Conservation (phyloP, 2,888 invertebrate genomes). For the Drosophila planitibia region DNA sequence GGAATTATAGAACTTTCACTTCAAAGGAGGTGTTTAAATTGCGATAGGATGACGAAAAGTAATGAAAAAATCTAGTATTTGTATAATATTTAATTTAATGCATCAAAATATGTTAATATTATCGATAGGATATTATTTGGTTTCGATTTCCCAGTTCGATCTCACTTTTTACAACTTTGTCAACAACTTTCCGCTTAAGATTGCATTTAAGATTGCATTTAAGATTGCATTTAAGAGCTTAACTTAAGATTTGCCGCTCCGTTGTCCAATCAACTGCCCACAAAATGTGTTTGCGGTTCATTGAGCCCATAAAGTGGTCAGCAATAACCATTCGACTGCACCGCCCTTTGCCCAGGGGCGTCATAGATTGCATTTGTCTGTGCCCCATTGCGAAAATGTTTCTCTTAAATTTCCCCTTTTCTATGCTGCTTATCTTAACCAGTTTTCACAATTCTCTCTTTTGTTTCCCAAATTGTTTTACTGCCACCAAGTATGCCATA, state of each 20-base stretch:
- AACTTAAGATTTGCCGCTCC: slow-evolving; percentile 1
- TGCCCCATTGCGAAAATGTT: slow-evolving; percentile 40
- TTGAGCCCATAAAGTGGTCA: slow-evolving; percentile 37
- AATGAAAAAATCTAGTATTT: background rate
- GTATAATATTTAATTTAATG: background rate
- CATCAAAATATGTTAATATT: background rate
- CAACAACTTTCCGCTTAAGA: slow-evolving; percentile 1
- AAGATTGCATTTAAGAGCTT: background rate
- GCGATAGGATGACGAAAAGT: background rate
- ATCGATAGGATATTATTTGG: background rate
- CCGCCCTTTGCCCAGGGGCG: background rate
- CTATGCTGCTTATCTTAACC: background rate
- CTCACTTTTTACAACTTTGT: background rate
- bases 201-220: background rate
- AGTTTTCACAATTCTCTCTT: slow-evolving; percentile 6
- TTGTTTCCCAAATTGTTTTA: slow-evolving; percentile 36
- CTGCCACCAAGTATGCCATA: slow-evolving; percentile 54
- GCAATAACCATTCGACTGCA: background rate
- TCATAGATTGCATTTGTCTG: slow-evolving; percentile 60
- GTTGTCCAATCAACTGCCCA: slow-evolving; percentile 46
- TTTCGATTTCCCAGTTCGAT: background rate
- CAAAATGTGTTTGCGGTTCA: slow-evolving; percentile 44
- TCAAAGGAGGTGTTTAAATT: background rate
- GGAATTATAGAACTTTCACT: background rate
- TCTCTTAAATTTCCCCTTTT: background rate